A percentile compares a stretch with the other conserved stretches of the same genome.
These are phyloP conservation scores for Limosa lapponica DNA, from an alignment of 2,797 vertebrate genomes.

Conservation along the genomic window DNA sequence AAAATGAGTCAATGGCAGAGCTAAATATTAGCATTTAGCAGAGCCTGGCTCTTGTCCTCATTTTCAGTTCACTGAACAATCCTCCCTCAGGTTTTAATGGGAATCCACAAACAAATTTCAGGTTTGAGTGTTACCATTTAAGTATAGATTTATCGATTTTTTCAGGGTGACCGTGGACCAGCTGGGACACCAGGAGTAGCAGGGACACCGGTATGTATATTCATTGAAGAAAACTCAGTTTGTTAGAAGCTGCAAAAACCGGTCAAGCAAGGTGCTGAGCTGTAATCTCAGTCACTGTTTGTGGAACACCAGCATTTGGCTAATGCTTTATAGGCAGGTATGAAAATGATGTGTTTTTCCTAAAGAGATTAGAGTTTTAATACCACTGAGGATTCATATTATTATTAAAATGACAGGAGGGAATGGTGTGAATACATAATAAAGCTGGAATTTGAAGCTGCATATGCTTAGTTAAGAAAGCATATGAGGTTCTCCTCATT, in stretches of 20 bases:
- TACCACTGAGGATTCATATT: background rate
- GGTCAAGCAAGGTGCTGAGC: background rate
- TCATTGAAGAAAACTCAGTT: background rate
- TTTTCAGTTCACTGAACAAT: background rate
- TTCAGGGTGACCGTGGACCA: constrained; percentile 91
- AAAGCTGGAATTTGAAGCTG: background rate
- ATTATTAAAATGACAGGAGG: background rate
- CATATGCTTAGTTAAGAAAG: background rate
- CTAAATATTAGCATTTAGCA: constrained; percentile 2
- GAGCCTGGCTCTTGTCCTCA: background rate
- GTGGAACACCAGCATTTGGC: background rate
- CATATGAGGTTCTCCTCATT: background rate
- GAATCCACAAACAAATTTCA: background rate
- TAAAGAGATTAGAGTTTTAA: background rate
- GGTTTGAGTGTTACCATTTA: background rate
- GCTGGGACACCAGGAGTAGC: constrained; percentile 83
- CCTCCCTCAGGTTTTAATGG: background rate
- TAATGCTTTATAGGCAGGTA: background rate
- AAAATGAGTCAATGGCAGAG: background rate
- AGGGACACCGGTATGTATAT: constrained; percentile 85
- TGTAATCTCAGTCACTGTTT: background rate
- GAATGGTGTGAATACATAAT: background rate
- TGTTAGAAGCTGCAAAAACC: background rate
- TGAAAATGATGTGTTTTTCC: background rate
- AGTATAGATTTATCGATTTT: constrained; percentile 41